phyloP scores from a whole-genome alignment of 2,888 invertebrate genomes.

The Nasonia oneida region DNA sequence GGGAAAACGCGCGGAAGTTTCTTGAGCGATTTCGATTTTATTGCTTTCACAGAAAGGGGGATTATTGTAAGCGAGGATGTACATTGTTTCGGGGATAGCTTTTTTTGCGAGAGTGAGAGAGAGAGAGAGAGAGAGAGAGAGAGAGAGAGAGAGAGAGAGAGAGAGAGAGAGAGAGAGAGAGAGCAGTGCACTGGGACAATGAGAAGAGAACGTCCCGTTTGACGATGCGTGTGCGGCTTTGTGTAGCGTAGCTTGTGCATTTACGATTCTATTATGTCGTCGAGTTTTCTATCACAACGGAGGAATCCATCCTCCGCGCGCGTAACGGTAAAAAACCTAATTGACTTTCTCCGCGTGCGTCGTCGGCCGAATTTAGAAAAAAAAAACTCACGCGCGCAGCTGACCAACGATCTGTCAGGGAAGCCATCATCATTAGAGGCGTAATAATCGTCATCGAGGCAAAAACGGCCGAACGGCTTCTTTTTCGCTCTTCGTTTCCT shows the following conservation, averaged over 20 bases:
- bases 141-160: no score
- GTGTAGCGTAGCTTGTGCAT: neutral
- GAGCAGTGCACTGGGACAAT: neutral
- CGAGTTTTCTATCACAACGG: neutral
- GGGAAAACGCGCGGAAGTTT: neutral
- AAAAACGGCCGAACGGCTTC: neutral
- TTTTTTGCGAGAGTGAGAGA: neutral
- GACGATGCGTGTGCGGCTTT: neutral
- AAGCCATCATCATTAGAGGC: slow-evolving; percentile 3
- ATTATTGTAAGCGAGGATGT: neutral
- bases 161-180: no score
- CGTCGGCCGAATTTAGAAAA: neutral
- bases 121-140: no score
- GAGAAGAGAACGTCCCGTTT: neutral
- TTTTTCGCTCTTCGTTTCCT: slow-evolving; percentile 21
- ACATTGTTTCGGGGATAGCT: neutral
- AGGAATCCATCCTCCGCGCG: neutral
- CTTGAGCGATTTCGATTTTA: neutral
- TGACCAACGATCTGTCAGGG: neutral
- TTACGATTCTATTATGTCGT: neutral
- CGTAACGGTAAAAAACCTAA: slow-evolving; percentile 3
- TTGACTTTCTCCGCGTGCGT: neutral
- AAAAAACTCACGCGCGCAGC: neutral
- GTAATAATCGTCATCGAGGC: slow-evolving; percentile 9
- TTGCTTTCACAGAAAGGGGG: neutral